phyloP scores from a whole-genome alignment of 2,888 invertebrate genomes.

The Pedicia rivosa region DNA sequence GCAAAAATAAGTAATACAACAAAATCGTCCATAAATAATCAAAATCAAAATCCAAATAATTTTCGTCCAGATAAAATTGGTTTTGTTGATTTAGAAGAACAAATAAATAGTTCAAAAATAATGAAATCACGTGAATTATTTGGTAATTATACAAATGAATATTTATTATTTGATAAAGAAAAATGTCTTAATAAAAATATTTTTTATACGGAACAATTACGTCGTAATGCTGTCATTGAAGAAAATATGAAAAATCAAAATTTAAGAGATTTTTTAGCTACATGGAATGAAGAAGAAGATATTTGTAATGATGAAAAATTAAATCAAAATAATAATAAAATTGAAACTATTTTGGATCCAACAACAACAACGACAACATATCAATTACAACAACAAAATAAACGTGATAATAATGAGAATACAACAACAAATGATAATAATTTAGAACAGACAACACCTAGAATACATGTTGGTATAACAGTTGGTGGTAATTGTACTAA shows the following conservation, averaged over 20 bases:
- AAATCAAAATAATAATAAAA: not conserved
- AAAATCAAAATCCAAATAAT: not conserved
- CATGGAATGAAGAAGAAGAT: conserved; percentile 31
- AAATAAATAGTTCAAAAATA: conserved; percentile 10
- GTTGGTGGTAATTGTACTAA: conserved; percentile 18
- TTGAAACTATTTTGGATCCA: not conserved
- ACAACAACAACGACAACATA: not conserved
- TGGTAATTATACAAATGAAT: too few species aligned
- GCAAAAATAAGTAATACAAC: conserved; percentile 5
- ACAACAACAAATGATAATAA: conserved; percentile 12
- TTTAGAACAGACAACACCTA: conserved; percentile 10
- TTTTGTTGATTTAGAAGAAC: conserved; percentile 9
- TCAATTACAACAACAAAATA: conserved; percentile 1
- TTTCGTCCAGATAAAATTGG: not conserved
- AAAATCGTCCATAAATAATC: too few species aligned
- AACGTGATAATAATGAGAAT: conserved; percentile 6
- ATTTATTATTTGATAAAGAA: too few species aligned
- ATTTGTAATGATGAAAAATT: conserved; percentile 12
- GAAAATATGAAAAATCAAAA: conserved; percentile 19
- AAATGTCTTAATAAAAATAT: not conserved
- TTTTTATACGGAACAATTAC: not conserved
- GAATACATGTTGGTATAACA: conserved; percentile 18
- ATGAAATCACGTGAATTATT: conserved; percentile 8
- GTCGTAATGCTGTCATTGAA: not conserved
- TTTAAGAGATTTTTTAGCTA: conserved; percentile 26